Percentiles rank a stretch among this genome's conserved stretches.
These are phyloP conservation scores for Macaca mulatta DNA, from an alignment of 2,113 vertebrate genomes.

Conservation along the genomic window DNA sequence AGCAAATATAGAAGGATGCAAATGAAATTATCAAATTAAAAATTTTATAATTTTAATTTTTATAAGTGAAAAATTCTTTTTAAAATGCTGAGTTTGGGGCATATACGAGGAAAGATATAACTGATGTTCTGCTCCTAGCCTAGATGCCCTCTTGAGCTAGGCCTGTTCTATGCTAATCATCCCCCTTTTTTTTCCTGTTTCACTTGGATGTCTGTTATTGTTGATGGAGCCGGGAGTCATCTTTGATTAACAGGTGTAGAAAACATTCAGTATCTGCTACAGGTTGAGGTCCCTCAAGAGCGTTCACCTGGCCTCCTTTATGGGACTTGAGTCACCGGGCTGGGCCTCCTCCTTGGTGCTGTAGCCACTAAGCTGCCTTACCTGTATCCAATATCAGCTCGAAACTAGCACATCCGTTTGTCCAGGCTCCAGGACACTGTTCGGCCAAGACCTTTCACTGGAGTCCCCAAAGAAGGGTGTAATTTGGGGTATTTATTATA, in stretches of 20 bases:
- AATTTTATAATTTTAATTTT: no score
- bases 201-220: background rate
- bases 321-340: background rate
- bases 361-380: accelerated
- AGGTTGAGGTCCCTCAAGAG: background rate
- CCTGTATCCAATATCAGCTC: background rate
- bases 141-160: background rate
- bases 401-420: background rate
- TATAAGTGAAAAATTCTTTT: background rate
- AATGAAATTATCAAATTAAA: background rate
- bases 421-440: no score
- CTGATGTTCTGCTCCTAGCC: background rate
- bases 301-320: background rate
- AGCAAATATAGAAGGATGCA: background rate
- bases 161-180: background rate
- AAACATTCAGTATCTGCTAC: background rate
- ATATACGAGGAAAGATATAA: background rate
- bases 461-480: background rate
- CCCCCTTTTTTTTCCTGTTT: background rate
- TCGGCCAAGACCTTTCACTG: background rate
- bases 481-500: background rate
- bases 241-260: background rate
- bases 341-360: background rate
- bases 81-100: background rate
- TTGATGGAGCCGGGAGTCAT: background rate